phyloP scores from a whole-genome alignment of 2,797 vertebrate species.

The Triplophysa yarkandensis region DNA sequence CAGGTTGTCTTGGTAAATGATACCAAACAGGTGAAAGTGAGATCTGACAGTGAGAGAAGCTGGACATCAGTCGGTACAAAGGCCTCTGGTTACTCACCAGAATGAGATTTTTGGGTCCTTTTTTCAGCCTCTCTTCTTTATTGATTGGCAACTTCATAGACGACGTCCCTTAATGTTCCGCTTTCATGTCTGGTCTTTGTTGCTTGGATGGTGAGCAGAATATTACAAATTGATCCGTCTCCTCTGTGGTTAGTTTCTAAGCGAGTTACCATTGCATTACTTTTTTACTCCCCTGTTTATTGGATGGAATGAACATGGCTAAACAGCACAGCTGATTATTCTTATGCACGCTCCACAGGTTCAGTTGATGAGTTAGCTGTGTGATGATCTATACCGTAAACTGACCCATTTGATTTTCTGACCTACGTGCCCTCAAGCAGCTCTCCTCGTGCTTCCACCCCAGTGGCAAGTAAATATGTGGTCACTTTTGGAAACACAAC shows the following conservation, averaged over 20 bases:
- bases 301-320: conserved; percentile 80
- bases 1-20: conserved; percentile 66
- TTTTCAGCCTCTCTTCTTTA: conserved; percentile 85
- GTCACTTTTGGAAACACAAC: conserved; percentile 66
- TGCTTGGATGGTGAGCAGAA: conserved; percentile 81
- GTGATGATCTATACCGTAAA: conserved; percentile 90
- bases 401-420: conserved; percentile 88
- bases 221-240: conserved; percentile 98
- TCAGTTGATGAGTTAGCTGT: conserved; percentile 84
- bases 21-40: conserved; percentile 70
- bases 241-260: conserved; percentile 77
- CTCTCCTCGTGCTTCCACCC: conserved; percentile 55
- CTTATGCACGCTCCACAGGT: conserved; percentile 76
- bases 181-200: conserved; percentile 96
- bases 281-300: conserved; percentile 67
- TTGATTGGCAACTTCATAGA: conserved; percentile 93
- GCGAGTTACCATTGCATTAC: conserved; percentile 80
- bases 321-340: conserved; percentile 90
- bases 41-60: conserved; percentile 65
- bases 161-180: conserved; percentile 88
- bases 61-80: conserved; percentile 60
- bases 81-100: conserved; percentile 67
- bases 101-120: conserved; percentile 71
- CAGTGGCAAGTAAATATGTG: conserved; percentile 62
- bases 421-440: conserved; percentile 72